Evolutionary conservation across 2,113 vertebrate genomes (phyloP).

Genomic region (Nematolebias whitei): DNA sequence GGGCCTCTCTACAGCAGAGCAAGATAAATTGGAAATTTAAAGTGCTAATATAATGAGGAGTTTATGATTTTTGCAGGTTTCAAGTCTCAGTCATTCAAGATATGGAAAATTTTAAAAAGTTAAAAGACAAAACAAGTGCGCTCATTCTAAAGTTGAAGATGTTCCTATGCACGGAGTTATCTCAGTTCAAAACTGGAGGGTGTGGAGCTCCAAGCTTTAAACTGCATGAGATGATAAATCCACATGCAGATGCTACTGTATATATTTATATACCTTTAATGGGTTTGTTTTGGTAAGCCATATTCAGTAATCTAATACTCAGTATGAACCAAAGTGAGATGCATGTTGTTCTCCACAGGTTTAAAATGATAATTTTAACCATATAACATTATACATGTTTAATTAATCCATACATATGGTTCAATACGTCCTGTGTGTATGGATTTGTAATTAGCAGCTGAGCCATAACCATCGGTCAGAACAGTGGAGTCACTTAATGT

Average conservation of each 20-base stretch:
- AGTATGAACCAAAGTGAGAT: rapidly evolving
- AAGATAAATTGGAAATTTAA: constrained; percentile 1
- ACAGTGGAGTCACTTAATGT: constrained; percentile 34
- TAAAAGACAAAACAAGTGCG: too few relatives aligned
- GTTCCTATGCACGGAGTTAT: too few relatives aligned
- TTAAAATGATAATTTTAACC: neutral
- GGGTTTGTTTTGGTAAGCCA: too few relatives aligned
- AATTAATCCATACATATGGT: constrained; percentile 11
- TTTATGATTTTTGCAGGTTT: neutral
- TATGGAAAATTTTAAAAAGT: too few relatives aligned
- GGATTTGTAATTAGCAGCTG: constrained; percentile 31
- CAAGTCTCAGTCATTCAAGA: too few relatives aligned
- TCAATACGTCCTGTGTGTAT: neutral
- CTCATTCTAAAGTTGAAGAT: too few relatives aligned
- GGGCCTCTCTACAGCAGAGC: constrained; percentile 5
- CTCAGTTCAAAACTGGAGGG: too few relatives aligned
- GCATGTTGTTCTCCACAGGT: neutral
- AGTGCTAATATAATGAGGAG: neutral
- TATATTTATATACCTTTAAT: too few relatives aligned
- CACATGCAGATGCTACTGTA: too few relatives aligned
- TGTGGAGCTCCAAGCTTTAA: too few relatives aligned
- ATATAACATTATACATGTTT: neutral
- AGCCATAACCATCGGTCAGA: constrained; percentile 54
- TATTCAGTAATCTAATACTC: neutral
- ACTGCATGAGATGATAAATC: too few relatives aligned